Conservation (phyloP, 2,797 vertebrate species). For the Notolabrus celidotus region DNA sequence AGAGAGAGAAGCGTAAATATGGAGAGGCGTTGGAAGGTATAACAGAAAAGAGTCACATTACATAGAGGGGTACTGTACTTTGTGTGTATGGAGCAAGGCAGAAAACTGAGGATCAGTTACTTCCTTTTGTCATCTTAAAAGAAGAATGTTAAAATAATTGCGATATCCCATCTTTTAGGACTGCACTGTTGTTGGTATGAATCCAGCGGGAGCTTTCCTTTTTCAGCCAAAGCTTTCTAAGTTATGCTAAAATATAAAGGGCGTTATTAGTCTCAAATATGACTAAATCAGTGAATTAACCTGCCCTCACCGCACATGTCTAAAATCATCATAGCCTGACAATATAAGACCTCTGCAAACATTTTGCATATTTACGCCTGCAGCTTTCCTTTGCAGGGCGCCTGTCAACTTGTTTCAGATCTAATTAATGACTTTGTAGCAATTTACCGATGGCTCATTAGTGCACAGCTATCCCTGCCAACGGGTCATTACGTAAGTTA, state of each 20-base stretch:
- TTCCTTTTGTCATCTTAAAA: neutral
- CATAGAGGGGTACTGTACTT: neutral
- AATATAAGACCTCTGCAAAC: conserved; percentile 31
- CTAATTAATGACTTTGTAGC: conserved; percentile 35
- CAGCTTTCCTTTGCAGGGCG: neutral
- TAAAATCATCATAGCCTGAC: conserved; percentile 2
- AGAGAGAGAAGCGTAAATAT: conserved; percentile 51
- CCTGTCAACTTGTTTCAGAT: conserved; percentile 34
- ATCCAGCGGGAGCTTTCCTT: conserved; percentile 2
- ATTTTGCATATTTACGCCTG: conserved; percentile 32
- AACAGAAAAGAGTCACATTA: conserved; percentile 10
- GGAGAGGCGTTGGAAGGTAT: conserved; percentile 15
- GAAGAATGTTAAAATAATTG: neutral
- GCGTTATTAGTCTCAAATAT: neutral
- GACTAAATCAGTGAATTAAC: conserved; percentile 16
- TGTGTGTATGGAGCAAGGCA: neutral
- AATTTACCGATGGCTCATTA: conserved; percentile 43
- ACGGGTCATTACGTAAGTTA: neutral
- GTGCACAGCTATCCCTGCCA: conserved; percentile 1
- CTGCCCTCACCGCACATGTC: conserved; percentile 22
- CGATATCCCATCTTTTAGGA: neutral
- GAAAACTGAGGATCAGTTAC: conserved; percentile 1
- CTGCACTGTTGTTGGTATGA: neutral
- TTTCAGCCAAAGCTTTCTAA: conserved; percentile 1
- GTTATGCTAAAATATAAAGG: neutral